Evolutionary conservation across 2,797 vertebrate species (phyloP).

Genomic region (Enteromius viviparus): DNA sequence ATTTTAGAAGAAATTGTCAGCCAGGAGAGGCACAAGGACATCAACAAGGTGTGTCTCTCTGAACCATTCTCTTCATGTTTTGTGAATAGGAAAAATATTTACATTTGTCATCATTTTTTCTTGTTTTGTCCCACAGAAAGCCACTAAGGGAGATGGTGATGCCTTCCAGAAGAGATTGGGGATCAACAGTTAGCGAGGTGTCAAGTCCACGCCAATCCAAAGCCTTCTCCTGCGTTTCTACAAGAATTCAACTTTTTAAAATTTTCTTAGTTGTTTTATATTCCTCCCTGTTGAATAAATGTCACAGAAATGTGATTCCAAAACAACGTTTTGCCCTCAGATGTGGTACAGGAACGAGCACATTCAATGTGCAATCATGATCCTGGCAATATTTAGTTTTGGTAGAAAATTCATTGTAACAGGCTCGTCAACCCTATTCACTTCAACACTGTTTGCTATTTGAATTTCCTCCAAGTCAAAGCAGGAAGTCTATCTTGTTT

Average conservation of each 20-base stretch:
- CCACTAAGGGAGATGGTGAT: constrained; percentile 86
- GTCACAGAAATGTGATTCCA: background rate
- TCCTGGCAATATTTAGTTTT: background rate
- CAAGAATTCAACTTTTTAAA: background rate
- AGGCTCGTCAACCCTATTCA: background rate
- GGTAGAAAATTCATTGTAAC: background rate
- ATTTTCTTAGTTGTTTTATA: background rate
- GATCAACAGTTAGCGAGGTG: constrained; percentile 69
- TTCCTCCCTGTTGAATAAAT: background rate
- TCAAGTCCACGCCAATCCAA: background rate
- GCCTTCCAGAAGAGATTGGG: constrained; percentile 87
- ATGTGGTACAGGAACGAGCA: background rate
- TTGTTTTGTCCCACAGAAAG: constrained; percentile 77
- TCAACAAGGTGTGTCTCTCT: constrained; percentile 85
- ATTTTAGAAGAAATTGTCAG: constrained; percentile 96
- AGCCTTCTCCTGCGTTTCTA: constrained; percentile 12
- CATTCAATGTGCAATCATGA: background rate
- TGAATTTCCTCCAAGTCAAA: background rate
- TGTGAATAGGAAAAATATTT: background rate
- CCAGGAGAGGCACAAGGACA: constrained; percentile 90
- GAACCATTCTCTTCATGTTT: background rate
- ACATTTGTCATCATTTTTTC: background rate
- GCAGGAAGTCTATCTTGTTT: background rate
- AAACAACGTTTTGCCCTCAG: background rate
- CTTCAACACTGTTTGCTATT: background rate